Conservation (phyloP, 2,888 invertebrate genomes). For the Lymantria dispar region DNA sequence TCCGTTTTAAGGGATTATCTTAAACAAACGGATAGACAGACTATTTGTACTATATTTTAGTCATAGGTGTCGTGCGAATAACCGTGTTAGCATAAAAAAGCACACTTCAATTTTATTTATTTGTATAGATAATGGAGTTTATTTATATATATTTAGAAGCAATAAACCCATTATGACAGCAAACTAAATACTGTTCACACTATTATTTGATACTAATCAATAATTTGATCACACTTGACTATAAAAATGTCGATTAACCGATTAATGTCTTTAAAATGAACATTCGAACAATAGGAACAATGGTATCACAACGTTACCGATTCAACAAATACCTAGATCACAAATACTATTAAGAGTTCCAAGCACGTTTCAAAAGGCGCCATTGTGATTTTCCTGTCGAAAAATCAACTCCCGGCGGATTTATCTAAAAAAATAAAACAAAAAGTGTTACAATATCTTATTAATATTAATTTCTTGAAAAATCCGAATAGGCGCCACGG, state of each 20-base stretch:
- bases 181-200: neutral
- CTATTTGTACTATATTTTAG: too few relatives aligned
- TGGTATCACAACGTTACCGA: constrained; percentile 13
- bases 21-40: too few relatives aligned
- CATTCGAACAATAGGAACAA: constrained; percentile 18
- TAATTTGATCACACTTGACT: constrained; percentile 2
- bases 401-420: constrained; percentile 58
- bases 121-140: too few relatives aligned
- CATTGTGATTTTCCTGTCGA: constrained; percentile 35
- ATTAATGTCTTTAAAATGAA: constrained; percentile 20
- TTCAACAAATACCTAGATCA: constrained; percentile 11
- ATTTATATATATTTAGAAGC: too few relatives aligned
- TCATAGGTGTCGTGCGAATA: too few relatives aligned
- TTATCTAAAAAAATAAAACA: constrained; percentile 46
- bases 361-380: constrained; percentile 51
- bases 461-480: constrained; percentile 46
- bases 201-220: neutral
- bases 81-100: too few relatives aligned
- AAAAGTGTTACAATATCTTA: constrained; percentile 47
- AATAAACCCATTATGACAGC: neutral
- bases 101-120: too few relatives aligned
- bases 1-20: too few relatives aligned
- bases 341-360: constrained; percentile 15
- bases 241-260: constrained; percentile 9
- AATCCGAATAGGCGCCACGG: constrained; percentile 24